Base-by-base conservation (phyloP, 2,888 invertebrate species). In the Caenorhabditis zanzibari region DNA sequence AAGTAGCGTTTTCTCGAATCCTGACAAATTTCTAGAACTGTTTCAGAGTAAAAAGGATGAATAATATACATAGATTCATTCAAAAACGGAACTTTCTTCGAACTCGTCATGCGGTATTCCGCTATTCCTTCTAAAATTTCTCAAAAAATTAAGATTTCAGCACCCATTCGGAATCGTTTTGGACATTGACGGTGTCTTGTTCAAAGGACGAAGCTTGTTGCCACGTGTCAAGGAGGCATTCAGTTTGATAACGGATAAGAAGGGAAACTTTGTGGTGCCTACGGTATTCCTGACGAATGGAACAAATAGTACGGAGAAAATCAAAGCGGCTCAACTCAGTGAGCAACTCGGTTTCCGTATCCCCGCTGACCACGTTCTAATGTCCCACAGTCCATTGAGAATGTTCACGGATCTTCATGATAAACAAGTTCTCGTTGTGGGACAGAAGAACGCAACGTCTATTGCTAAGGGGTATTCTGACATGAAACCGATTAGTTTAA, bases 141-240 rank as follows among this genome's bases (percentile, higher is more conserved):
- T 3, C 0, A 58, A 9, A 35, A 12, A 44, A 10, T 26, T 73
- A 6, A 10, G 14, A 14, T 58, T 84, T 52, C 58, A 87, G 85
- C 74, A 82, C 24, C 81, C 88, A 14, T 95, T 95, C 92, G 95
- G 95, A n/a, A 93, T 95, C 61, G 92, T 95, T 47, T 95, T 95
- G 90, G 95, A 95, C 90, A 95, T 95, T 84, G 95, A 95, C 91
- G 95, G 95, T 1, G 95, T 95, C 0, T 94, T 95, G 88, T 94
- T 94, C 2, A 93, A 95, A 66, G 95, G 95, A 0, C 93, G 94
- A 84, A 93, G 93, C 73, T 93, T 95, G 9, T 91, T 95, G 56
- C 94, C 95, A 14, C 93, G 94, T 19, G 95, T 95, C 2, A 93
- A 93, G 72, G 94, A 95, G 82, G 94, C 94, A 2, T 95, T 95